These are phyloP conservation scores for Himalopsyche phryganea DNA, from an alignment of 1,140 invertebrate species.

Conservation along the genomic window DNA sequence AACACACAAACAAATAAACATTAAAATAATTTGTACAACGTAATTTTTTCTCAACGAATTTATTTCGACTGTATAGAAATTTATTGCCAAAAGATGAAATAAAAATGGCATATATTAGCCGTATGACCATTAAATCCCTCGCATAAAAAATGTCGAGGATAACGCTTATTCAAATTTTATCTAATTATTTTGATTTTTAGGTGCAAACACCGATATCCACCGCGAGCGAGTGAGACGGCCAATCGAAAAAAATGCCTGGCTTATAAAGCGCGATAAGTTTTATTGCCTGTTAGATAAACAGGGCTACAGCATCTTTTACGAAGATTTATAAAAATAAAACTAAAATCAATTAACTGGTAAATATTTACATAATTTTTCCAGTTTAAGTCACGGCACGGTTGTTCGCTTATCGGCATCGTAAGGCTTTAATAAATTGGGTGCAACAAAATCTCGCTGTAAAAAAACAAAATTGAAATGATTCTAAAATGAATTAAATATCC, in stretches of 20 bases:
- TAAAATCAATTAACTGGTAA: no score
- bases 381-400: no score
- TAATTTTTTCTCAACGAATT: conserved; percentile 24
- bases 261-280: conserved; percentile 26
- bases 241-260: conserved; percentile 18
- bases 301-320: not conserved
- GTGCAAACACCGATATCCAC: conserved; percentile 17
- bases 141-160: conserved; percentile 19
- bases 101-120: conserved; percentile 22
- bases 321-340: no score
- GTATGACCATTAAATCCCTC: conserved; percentile 9
- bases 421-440: no score
- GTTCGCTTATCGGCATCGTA: no score
- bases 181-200: conserved; percentile 26
- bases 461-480: no score
- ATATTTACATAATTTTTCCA: no score
- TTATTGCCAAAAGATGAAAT: conserved; percentile 20
- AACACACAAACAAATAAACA: conserved; percentile 5
- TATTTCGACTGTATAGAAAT: conserved; percentile 20
- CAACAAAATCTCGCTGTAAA: no score
- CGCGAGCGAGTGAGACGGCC: conserved; percentile 12
- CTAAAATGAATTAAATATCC: no score
- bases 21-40: not conserved
- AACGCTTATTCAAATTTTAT: conserved; percentile 25
- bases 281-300: conserved; percentile 24